A percentile compares a stretch with the other conserved stretches of the same genome.
These are phyloP conservation scores for Chaitophorus viminalis DNA, from an alignment of 2,888 invertebrate species.

Conservation along the genomic window DNA sequence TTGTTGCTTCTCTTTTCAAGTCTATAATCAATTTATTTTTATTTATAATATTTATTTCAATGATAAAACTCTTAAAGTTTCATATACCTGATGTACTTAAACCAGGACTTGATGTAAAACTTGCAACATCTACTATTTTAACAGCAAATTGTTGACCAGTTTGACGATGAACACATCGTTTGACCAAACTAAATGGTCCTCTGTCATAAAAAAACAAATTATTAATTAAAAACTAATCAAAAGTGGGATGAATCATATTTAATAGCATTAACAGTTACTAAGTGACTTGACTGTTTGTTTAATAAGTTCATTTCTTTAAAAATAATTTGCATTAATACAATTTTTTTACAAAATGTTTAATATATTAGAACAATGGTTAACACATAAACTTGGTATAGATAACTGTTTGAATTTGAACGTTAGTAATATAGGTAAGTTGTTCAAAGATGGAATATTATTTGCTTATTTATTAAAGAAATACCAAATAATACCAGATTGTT, in stretches of 20 bases:
- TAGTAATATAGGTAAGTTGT: slow-evolving; percentile 19
- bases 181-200: slow-evolving; percentile 96
- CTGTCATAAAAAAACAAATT: slow-evolving; percentile 70
- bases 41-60: background rate
- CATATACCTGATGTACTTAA: slow-evolving; percentile 90
- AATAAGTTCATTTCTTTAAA: background rate
- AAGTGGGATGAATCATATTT: background rate
- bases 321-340: background rate
- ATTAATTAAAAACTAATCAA: slow-evolving; percentile 14
- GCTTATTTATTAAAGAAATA: slow-evolving; percentile 44
- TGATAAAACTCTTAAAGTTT: background rate
- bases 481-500: slow-evolving; percentile 25
- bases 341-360: slow-evolving; percentile 25
- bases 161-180: slow-evolving; percentile 93
- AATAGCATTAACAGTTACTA: slow-evolving; percentile 5
- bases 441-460: slow-evolving; percentile 38
- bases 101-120: slow-evolving; percentile 96
- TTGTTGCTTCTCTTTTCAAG: slow-evolving; percentile 96
- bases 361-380: slow-evolving; percentile 34
- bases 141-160: slow-evolving; percentile 96
- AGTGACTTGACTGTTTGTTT: background rate
- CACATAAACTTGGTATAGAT: slow-evolving; percentile 24
- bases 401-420: slow-evolving; percentile 28
- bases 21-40: slow-evolving; percentile 73
- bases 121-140: slow-evolving; percentile 97